phyloP scores from a whole-genome alignment of 2,888 invertebrate genomes.

The Apamea monoglypha region DNA sequence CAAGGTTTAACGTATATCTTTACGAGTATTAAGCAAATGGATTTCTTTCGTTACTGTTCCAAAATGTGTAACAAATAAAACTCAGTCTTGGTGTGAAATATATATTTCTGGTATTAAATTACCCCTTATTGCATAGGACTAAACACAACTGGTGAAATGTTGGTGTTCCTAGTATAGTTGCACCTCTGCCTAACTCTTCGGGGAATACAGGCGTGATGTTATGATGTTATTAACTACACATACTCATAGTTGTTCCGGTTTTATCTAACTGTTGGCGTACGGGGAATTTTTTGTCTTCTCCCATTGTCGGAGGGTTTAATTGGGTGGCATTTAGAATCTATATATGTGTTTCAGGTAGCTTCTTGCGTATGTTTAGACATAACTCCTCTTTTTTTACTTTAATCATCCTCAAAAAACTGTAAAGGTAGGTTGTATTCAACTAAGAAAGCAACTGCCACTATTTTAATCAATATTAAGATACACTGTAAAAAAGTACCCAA shows the following conservation, averaged over 20 bases:
- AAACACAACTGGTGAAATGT: neutral
- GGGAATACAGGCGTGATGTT: neutral
- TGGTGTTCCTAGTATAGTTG: neutral
- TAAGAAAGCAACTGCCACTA: neutral
- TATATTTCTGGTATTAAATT: neutral
- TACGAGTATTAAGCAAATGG: neutral
- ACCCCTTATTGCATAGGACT: too few relatives aligned
- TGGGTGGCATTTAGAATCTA: neutral
- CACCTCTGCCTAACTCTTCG: neutral
- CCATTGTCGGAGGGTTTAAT: neutral
- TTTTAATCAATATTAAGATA: neutral
- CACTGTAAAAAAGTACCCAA: neutral
- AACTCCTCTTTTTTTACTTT: neutral
- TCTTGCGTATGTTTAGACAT: neutral
- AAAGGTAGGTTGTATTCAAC: neutral
- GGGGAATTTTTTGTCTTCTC: neutral
- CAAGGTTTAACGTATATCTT: neutral
- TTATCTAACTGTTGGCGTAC: neutral
- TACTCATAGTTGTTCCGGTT: neutral
- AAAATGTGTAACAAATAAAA: neutral
- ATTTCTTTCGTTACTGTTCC: neutral
- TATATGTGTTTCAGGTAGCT: neutral
- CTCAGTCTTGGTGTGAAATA: neutral
- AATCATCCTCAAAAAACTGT: neutral
- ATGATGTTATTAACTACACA: neutral